Percentiles rank a stretch among this genome's conserved stretches.
Evolutionary conservation across 2,888 invertebrate species (phyloP).

Genomic region (Andrena marginata): DNA sequence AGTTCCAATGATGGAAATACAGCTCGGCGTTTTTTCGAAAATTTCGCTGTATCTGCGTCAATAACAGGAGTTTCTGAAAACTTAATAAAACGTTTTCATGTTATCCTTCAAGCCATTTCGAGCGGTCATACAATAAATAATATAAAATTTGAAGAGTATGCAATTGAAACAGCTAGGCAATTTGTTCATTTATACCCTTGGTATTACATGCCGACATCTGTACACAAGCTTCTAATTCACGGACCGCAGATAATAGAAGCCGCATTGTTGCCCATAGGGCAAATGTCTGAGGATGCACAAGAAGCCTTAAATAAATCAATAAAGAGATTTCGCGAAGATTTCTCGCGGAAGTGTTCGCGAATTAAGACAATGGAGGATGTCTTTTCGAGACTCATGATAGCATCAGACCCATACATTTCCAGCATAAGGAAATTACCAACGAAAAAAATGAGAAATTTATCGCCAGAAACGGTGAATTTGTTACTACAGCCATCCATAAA

Average conservation of each 20-base stretch:
- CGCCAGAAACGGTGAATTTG: no score
- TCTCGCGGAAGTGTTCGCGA: constrained; percentile 7
- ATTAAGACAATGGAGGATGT: constrained; percentile 17
- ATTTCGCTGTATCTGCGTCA: neutral
- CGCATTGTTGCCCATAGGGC: constrained; percentile 1
- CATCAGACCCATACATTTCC: no score
- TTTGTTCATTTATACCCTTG: constrained; percentile 12
- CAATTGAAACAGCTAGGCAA: neutral
- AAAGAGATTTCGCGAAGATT: constrained; percentile 8
- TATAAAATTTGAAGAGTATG: neutral
- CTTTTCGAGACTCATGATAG: neutral
- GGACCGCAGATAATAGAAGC: neutral
- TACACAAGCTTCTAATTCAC: constrained; percentile 6
- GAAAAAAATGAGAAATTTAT: no score
- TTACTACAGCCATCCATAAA: no score
- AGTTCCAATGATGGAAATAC: no score
- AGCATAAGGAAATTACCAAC: no score
- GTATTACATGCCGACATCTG: constrained; percentile 5
- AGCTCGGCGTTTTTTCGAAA: constrained; percentile 11
- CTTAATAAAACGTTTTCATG: neutral
- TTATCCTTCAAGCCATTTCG: constrained; percentile 2
- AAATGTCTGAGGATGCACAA: constrained; percentile 13
- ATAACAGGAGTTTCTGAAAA: constrained; percentile 17
- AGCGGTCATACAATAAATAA: neutral
- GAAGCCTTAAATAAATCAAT: neutral